Evolutionary conservation across 2,888 invertebrate genomes (phyloP).

Genomic region (Chymomyza fuscimana): DNA sequence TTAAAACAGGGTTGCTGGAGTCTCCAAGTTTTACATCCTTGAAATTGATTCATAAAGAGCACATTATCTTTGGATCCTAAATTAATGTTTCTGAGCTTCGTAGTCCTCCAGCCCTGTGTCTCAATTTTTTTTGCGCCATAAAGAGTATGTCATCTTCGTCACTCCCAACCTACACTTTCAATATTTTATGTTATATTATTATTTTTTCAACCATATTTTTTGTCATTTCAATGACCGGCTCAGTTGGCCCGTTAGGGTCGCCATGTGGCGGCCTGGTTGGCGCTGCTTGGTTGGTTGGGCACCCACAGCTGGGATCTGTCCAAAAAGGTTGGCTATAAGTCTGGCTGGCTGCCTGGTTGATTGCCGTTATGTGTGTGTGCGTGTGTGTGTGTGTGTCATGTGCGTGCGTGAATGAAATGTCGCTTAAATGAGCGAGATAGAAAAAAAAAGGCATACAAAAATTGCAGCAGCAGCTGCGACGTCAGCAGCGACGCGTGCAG

Average conservation of each 20-base stretch:
- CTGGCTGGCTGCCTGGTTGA: conserved; percentile 34
- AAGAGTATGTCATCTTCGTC: not conserved
- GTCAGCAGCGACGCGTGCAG: conserved; percentile 40
- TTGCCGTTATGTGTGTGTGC: conserved; percentile 47
- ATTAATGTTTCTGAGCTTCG: too few species aligned
- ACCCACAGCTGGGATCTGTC: conserved; percentile 20
- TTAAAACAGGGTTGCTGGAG: too few species aligned
- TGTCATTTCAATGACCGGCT: conserved; percentile 70
- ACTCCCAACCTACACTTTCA: not conserved
- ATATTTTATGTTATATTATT: conserved; percentile 19
- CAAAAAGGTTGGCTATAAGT: conserved; percentile 20
- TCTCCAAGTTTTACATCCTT: too few species aligned
- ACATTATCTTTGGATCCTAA: too few species aligned
- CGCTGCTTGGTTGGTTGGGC: conserved; percentile 3
- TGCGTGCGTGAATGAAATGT: conserved; percentile 68
- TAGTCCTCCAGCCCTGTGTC: too few species aligned
- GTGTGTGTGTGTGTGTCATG: conserved; percentile 22
- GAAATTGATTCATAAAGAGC: too few species aligned
- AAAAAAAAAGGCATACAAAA: conserved; percentile 58
- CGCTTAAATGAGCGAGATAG: conserved; percentile 70
- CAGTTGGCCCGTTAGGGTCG: conserved; percentile 9
- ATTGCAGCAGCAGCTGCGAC: conserved; percentile 39
- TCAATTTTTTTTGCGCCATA: not conserved
- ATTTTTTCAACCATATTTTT: conserved; percentile 55
- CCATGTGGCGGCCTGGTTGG: conserved; percentile 1